Evolutionary conservation across 2,888 invertebrate species (phyloP).

Genomic region (Serripes groenlandicus): DNA sequence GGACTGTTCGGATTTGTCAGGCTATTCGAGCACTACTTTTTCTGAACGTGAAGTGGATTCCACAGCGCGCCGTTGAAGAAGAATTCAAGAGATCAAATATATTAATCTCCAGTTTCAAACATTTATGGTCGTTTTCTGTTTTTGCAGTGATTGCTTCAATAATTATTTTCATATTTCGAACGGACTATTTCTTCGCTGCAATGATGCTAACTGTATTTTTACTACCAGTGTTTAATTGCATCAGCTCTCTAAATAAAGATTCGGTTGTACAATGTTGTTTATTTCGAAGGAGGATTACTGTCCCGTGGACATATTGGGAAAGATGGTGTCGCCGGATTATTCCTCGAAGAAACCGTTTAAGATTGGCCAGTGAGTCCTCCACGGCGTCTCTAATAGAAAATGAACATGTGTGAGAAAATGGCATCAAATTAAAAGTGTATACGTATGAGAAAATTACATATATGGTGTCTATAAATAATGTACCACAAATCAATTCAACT

Average conservation of each 20-base stretch:
- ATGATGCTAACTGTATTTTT: slow-evolving; percentile 75
- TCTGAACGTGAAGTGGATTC: slow-evolving; percentile 79
- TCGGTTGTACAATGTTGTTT: no score
- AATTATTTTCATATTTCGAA: slow-evolving; percentile 67
- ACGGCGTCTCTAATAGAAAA: no score
- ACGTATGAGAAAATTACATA: no score
- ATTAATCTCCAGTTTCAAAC: slow-evolving; percentile 77
- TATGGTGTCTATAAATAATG: no score
- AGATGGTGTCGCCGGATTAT: no score
- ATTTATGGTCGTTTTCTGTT: slow-evolving; percentile 78
- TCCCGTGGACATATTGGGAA: no score
- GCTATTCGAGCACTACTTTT: slow-evolving; percentile 76
- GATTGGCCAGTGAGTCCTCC: no score
- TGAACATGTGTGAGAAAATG: no score
- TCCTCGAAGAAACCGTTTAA: no score
- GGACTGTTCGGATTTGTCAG: slow-evolving; percentile 76
- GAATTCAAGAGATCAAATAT: slow-evolving; percentile 78
- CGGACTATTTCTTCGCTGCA: slow-evolving; percentile 14
- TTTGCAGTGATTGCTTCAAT: slow-evolving; percentile 67
- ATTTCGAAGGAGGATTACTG: no score
- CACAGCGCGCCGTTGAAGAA: slow-evolving; percentile 80
- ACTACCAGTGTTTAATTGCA: slow-evolving; percentile 77
- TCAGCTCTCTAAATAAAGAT: slow-evolving; percentile 70
- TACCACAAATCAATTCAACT: no score
- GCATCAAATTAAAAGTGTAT: no score